These are phyloP conservation scores for Cyprinodon brontotheroides DNA, from an alignment of 2,113 vertebrate genomes.

Conservation along the genomic window DNA sequence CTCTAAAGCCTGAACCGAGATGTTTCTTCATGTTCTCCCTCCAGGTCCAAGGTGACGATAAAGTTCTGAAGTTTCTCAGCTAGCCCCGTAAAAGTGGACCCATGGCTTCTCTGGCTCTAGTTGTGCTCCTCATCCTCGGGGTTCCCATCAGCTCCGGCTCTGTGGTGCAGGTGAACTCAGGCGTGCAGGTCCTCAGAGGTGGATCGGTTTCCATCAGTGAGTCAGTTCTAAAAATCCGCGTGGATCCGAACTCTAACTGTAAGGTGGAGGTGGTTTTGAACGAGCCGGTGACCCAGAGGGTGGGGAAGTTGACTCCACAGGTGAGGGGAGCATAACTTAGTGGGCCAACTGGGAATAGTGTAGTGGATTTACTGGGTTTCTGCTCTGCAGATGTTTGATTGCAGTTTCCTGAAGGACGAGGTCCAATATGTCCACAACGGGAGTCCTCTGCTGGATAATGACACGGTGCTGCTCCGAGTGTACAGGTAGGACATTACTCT, in stretches of 20 bases:
- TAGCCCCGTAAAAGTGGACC: background rate
- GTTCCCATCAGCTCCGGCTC: constrained; percentile 16
- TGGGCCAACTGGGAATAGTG: no score
- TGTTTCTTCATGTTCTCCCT: background rate
- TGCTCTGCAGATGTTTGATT: constrained; percentile 78
- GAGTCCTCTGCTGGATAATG: constrained; percentile 75
- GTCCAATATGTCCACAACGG: constrained; percentile 74
- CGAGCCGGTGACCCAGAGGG: constrained; percentile 74
- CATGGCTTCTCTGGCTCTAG: constrained; percentile 46
- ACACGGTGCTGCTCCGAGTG: constrained; percentile 69
- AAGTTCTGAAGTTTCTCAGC: background rate
- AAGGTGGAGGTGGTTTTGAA: constrained; percentile 82
- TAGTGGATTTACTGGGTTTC: background rate
- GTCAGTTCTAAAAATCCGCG: constrained; percentile 63
- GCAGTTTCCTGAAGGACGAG: constrained; percentile 73
- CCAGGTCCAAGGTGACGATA: no score
- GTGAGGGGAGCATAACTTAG: constrained; percentile 36
- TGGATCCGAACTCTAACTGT: constrained; percentile 51
- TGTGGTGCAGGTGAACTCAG: constrained; percentile 70
- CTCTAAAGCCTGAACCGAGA: background rate
- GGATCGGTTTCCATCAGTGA: constrained; percentile 65
- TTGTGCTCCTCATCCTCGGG: constrained; percentile 34
- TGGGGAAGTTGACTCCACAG: constrained; percentile 69
- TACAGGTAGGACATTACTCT: constrained; percentile 66
- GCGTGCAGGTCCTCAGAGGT: constrained; percentile 66